Evolutionary conservation across 2,888 invertebrate species (phyloP).

Genomic region (Acanthosepion esculentum): DNA sequence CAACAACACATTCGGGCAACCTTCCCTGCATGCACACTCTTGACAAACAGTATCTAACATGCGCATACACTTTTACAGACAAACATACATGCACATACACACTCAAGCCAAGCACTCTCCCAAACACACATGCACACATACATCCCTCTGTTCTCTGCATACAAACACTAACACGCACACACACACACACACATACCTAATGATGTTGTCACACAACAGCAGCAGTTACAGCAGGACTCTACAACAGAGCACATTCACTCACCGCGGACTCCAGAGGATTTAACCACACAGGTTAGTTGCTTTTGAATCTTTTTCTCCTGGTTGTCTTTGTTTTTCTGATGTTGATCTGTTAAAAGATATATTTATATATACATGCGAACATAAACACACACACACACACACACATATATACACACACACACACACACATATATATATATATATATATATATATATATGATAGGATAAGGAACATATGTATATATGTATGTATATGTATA

Average conservation of each 20-base stretch:
- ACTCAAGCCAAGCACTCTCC: not conserved
- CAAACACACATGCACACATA: not conserved
- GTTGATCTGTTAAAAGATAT: not conserved
- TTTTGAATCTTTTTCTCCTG: not conserved
- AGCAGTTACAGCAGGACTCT: conserved; percentile 33
- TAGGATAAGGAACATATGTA: not conserved
- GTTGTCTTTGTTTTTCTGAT: not conserved
- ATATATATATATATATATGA: not conserved
- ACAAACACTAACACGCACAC: not conserved
- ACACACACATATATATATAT: not conserved
- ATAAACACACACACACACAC: not conserved
- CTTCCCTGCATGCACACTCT: conserved; percentile 6
- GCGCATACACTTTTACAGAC: not conserved
- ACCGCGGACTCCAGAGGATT: conserved; percentile 10
- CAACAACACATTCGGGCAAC: not conserved
- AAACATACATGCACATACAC: not conserved
- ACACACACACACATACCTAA: conserved; percentile 8
- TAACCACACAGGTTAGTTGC: not conserved
- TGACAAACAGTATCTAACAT: not conserved
- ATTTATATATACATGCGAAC: not conserved
- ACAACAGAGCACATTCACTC: conserved; percentile 33
- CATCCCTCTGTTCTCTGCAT: not conserved
- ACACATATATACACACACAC: not conserved
- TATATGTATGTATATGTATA: not conserved
- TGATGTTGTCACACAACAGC: conserved; percentile 33